A percentile compares a stretch with the other conserved stretches of the same genome.
Evolutionary conservation across 2,888 invertebrate species (phyloP).

Genomic region (Oligia strigilis): DNA sequence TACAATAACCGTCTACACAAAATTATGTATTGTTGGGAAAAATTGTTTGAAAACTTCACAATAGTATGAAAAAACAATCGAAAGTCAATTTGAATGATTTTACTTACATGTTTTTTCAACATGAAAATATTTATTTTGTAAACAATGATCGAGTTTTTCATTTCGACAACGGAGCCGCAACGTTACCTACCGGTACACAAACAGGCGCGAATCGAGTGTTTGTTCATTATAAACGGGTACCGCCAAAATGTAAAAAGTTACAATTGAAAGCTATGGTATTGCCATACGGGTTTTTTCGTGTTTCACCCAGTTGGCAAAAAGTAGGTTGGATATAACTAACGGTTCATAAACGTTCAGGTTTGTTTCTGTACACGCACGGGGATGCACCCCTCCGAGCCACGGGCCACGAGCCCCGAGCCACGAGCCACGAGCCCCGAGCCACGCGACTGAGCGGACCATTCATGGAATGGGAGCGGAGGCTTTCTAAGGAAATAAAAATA

Average conservation of each 20-base stretch:
- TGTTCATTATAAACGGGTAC: constrained; percentile 41
- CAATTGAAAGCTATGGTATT: constrained; percentile 40
- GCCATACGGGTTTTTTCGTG: constrained; percentile 11
- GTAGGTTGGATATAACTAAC: constrained; percentile 34
- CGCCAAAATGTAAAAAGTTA: constrained; percentile 42
- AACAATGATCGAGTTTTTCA: constrained; percentile 17
- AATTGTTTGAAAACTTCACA: not conserved
- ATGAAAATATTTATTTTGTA: constrained; percentile 8
- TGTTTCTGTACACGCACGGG: constrained; percentile 27
- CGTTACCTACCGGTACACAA: not conserved
- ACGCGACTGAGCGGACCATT: constrained; percentile 22
- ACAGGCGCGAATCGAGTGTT: constrained; percentile 23
- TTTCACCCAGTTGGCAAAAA: constrained; percentile 31
- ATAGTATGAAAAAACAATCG: not conserved
- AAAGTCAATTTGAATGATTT: constrained; percentile 2
- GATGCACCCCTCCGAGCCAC: constrained; percentile 10
- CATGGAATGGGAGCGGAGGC: constrained; percentile 20
- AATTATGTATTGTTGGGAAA: not conserved
- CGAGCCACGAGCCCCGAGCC: constrained; percentile 7
- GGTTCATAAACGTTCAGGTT: constrained; percentile 27
- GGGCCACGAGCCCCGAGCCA: constrained; percentile 2
- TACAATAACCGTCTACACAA: not conserved
- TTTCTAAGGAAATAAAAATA: constrained; percentile 49
- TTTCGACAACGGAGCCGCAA: not conserved
- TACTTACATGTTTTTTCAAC: not conserved